Evolutionary conservation across 2,888 invertebrate genomes (phyloP).

Genomic region (Melanargia galathea): DNA sequence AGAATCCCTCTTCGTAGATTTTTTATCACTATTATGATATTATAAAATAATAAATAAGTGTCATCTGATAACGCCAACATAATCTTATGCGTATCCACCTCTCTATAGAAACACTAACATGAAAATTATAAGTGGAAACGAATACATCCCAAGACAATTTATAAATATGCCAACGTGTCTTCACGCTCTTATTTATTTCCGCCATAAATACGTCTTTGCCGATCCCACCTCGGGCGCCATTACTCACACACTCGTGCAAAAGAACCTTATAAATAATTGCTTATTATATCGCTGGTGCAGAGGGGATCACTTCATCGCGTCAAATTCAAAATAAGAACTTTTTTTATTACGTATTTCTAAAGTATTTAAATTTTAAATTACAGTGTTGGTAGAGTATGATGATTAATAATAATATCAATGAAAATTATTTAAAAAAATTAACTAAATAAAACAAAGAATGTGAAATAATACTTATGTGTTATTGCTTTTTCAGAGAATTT

Average conservation of each 20-base stretch:
- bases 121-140: constrained; percentile 22
- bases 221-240: constrained; percentile 42
- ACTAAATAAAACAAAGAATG: too few relatives aligned
- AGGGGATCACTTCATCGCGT: constrained; percentile 3
- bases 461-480: too few relatives aligned
- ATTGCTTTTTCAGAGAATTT: too few relatives aligned
- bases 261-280: constrained; percentile 25
- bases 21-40: too few relatives aligned
- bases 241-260: constrained; percentile 19
- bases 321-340: neutral
- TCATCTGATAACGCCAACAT: neutral
- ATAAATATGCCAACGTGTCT: constrained; percentile 33
- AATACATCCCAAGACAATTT: constrained; percentile 32
- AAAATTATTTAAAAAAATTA: too few relatives aligned
- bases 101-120: neutral
- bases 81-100: neutral
- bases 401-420: too few relatives aligned
- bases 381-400: too few relatives aligned
- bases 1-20: too few relatives aligned
- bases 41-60: too few relatives aligned
- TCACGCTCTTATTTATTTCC: constrained; percentile 51
- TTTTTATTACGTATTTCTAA: too few relatives aligned
- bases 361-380: too few relatives aligned
- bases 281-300: constrained; percentile 17
- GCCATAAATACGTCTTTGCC: constrained; percentile 63